These are phyloP conservation scores for Ophion slaviceki DNA, from an alignment of 2,888 invertebrate genomes.

Conservation along the genomic window DNA sequence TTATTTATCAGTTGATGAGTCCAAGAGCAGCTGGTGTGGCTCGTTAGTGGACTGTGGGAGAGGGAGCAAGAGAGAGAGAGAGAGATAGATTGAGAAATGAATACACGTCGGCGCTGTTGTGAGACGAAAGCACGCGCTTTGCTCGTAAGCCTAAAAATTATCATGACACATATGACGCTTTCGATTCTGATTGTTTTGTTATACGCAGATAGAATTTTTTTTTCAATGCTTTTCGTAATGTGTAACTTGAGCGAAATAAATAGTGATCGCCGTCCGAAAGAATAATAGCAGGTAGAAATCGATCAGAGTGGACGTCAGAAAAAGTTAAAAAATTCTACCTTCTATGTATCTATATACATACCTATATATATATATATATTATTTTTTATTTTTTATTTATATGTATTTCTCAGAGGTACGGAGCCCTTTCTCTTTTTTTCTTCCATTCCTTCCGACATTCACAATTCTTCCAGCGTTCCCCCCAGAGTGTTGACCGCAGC, in stretches of 20 bases:
- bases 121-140: constrained; percentile 28
- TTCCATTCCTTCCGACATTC: no score
- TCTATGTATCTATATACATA: no score
- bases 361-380: no score
- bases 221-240: constrained; percentile 8
- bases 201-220: neutral
- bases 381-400: no score
- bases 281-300: no score
- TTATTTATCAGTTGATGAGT: constrained; percentile 62
- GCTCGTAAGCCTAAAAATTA: constrained; percentile 30
- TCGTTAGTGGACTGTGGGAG: constrained; percentile 49
- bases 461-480: no score
- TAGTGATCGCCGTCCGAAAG: neutral
- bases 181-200: constrained; percentile 29
- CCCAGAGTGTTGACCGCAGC: no score
- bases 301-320: no score
- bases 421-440: no score
- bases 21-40: constrained; percentile 57
- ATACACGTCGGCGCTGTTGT: constrained; percentile 8
- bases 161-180: constrained; percentile 18
- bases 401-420: no score
- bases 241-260: neutral
- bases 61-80: constrained; percentile 17
- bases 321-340: no score
- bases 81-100: constrained; percentile 15